Conservation (phyloP, 2,888 invertebrate species). For the Cinara cedri region DNA sequence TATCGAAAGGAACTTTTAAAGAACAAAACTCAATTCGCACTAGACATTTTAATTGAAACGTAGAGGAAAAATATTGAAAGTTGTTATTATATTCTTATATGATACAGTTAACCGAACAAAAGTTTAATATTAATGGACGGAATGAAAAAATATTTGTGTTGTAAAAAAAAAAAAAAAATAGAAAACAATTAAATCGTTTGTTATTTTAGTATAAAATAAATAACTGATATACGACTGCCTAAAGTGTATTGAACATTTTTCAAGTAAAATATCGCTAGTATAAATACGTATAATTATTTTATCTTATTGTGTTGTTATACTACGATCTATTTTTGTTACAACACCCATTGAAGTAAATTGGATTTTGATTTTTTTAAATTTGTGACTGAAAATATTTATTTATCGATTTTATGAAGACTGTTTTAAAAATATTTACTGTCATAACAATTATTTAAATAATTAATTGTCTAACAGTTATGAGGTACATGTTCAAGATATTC, state of each 20-base stretch:
- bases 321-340: no score
- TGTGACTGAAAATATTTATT: no score
- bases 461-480: no score
- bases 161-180: no score
- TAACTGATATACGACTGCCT: background rate
- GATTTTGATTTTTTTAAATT: no score
- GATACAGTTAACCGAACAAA: background rate
- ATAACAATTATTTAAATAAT: no score
- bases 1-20: background rate
- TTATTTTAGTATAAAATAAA: background rate
- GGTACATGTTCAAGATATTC: no score
- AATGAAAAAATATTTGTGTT: background rate
- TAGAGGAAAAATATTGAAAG: background rate
- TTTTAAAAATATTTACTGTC: no score
- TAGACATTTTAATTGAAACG: background rate
- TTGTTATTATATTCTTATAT: slow-evolving; percentile 1
- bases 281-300: no score
- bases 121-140: background rate
- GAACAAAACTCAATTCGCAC: background rate
- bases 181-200: background rate
- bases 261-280: background rate
- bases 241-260: background rate
- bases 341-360: no score
- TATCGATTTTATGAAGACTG: no score
- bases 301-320: no score